phyloP scores from a whole-genome alignment of 1,140 invertebrate genomes.

The Prorops nasuta region DNA sequence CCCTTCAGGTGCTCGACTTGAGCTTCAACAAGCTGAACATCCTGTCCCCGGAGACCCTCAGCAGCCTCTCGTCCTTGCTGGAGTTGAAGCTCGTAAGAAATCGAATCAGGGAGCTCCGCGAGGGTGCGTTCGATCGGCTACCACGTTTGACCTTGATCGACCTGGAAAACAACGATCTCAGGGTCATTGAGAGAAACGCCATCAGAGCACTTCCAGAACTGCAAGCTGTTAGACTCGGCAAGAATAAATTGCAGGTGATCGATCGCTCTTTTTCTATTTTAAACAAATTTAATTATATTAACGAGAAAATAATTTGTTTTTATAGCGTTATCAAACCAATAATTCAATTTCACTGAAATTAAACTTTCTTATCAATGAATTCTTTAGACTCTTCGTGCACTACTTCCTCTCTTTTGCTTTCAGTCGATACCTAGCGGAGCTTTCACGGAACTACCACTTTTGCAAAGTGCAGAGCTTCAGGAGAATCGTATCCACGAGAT shows the following conservation, averaged over 20 bases:
- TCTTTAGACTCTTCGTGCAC: not conserved
- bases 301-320: not conserved
- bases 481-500: conserved; percentile 72
- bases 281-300: not conserved
- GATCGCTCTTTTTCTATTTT: not conserved
- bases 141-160: conserved; percentile 71
- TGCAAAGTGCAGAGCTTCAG: conserved; percentile 76
- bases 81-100: conserved; percentile 73
- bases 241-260: conserved; percentile 68
- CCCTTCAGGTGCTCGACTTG: conserved; percentile 71
- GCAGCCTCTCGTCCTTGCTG: conserved; percentile 64
- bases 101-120: conserved; percentile 68
- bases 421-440: conserved; percentile 65
- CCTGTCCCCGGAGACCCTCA: conserved; percentile 66
- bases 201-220: conserved; percentile 75
- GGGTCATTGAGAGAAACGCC: conserved; percentile 73
- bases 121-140: conserved; percentile 72
- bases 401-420: conserved; percentile 22
- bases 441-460: conserved; percentile 72
- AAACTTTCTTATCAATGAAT: not conserved
- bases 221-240: conserved; percentile 72
- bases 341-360: not conserved
- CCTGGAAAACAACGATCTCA: conserved; percentile 79
- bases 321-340: not conserved
- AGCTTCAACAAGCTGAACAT: conserved; percentile 77